These are phyloP conservation scores for Rhyacichthys aspro DNA, from an alignment of 2,797 vertebrate genomes.

Conservation along the genomic window DNA sequence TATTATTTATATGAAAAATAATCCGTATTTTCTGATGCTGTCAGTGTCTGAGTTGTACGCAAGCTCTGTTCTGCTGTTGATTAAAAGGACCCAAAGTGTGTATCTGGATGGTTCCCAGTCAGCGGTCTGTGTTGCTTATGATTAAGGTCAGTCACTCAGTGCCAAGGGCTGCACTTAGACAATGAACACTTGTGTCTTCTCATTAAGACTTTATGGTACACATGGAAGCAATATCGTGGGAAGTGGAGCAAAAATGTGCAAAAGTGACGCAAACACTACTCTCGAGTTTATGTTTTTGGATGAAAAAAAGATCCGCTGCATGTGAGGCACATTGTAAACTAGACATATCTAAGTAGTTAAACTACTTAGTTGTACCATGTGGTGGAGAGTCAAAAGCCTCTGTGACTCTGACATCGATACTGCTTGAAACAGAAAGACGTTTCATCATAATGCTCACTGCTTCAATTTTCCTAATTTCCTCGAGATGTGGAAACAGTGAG, in stretches of 20 bases:
- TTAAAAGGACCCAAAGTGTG: conserved; percentile 31
- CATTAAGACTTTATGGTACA: conserved; percentile 50
- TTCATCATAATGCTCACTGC: conserved; percentile 19
- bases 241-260: conserved; percentile 26
- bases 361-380: neutral
- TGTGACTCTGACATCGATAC: conserved; percentile 3
- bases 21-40: neutral
- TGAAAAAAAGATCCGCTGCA: conserved; percentile 3
- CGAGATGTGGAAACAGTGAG: conserved; percentile 25
- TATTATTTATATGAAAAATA: no score
- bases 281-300: conserved; percentile 1
- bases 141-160: conserved; percentile 29
- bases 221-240: conserved; percentile 50
- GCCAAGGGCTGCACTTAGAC: conserved; percentile 48
- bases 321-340: conserved; percentile 6
- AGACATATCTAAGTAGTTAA: conserved; percentile 1
- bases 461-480: conserved; percentile 31
- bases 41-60: neutral
- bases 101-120: conserved; percentile 34
- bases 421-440: conserved; percentile 17
- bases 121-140: conserved; percentile 35
- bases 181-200: conserved; percentile 55
- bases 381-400: conserved; percentile 4
- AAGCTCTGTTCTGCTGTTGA: conserved; percentile 41
- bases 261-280: conserved; percentile 16